A percentile compares a stretch with the other conserved stretches of the same genome.
Conservation (phyloP, 2,888 invertebrate genomes). For the Oegoconia quadripuncta region DNA sequence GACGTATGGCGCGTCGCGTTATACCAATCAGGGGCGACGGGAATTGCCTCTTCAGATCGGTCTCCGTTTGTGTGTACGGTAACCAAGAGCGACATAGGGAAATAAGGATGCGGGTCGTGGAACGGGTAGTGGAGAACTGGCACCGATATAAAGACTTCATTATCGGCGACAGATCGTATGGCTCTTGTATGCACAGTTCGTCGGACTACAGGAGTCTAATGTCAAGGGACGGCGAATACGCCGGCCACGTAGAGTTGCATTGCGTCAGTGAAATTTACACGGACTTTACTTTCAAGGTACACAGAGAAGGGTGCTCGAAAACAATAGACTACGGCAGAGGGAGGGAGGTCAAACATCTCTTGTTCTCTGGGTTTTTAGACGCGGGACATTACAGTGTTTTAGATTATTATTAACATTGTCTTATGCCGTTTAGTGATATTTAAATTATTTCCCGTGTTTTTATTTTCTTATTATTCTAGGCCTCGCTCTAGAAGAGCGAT, state of each 20-base stretch:
- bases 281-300: slow-evolving; percentile 60
- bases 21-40: slow-evolving; percentile 62
- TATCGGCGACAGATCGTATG: slow-evolving; percentile 62
- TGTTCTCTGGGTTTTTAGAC: slow-evolving; percentile 63
- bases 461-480: background rate
- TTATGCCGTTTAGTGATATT: background rate
- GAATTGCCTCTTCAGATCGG: slow-evolving; percentile 63
- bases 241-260: slow-evolving; percentile 64
- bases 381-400: slow-evolving; percentile 69
- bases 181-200: slow-evolving; percentile 33
- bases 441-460: background rate
- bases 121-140: slow-evolving; percentile 58
- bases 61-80: slow-evolving; percentile 55
- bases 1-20: slow-evolving; percentile 44
- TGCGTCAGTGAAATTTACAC: slow-evolving; percentile 53
- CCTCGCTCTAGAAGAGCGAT: no score
- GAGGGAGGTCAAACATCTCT: slow-evolving; percentile 46
- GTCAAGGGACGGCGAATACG: slow-evolving; percentile 62
- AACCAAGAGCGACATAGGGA: slow-evolving; percentile 62
- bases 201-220: slow-evolving; percentile 51
- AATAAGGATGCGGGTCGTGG: slow-evolving; percentile 50
- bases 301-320: slow-evolving; percentile 43
- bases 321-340: slow-evolving; percentile 63
- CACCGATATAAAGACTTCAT: slow-evolving; percentile 62
- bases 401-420: slow-evolving; percentile 25